These are phyloP conservation scores for Erebia palarica DNA, from an alignment of 2,888 invertebrate genomes.

Conservation along the genomic window DNA sequence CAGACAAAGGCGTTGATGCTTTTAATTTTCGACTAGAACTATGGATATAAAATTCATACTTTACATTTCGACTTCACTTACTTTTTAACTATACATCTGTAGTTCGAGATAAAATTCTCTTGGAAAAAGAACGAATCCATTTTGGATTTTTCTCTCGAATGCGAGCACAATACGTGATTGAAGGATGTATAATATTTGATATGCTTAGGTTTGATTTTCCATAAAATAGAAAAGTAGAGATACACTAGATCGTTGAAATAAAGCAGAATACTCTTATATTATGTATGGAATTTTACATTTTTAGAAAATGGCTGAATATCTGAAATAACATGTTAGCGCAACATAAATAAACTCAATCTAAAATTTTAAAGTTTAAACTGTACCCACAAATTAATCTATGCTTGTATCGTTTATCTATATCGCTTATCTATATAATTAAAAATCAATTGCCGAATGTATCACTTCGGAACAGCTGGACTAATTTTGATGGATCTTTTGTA, in stretches of 20 bases:
- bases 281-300: too few relatives aligned
- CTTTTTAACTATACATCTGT: neutral
- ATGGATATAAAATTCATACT: neutral
- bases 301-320: too few relatives aligned
- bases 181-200: conserved; percentile 11
- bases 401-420: too few relatives aligned
- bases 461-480: too few relatives aligned
- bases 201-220: conserved; percentile 1
- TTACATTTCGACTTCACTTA: neutral
- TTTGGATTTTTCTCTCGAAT: conserved; percentile 8
- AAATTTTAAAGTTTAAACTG: too few relatives aligned
- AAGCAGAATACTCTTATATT: too few relatives aligned
- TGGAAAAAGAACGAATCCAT: neutral
- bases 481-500: too few relatives aligned
- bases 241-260: neutral
- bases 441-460: too few relatives aligned
- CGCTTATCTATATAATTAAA: too few relatives aligned
- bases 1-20: neutral
- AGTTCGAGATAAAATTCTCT: neutral
- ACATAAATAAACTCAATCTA: too few relatives aligned
- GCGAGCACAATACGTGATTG: neutral
- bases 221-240: neutral
- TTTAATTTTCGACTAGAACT: neutral
- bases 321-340: too few relatives aligned
- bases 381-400: too few relatives aligned